Percentiles rank a stretch among this genome's conserved stretches.
These are phyloP conservation scores for Myotis yumanensis DNA, from an alignment of 2,113 vertebrate genomes.

Conservation along the genomic window DNA sequence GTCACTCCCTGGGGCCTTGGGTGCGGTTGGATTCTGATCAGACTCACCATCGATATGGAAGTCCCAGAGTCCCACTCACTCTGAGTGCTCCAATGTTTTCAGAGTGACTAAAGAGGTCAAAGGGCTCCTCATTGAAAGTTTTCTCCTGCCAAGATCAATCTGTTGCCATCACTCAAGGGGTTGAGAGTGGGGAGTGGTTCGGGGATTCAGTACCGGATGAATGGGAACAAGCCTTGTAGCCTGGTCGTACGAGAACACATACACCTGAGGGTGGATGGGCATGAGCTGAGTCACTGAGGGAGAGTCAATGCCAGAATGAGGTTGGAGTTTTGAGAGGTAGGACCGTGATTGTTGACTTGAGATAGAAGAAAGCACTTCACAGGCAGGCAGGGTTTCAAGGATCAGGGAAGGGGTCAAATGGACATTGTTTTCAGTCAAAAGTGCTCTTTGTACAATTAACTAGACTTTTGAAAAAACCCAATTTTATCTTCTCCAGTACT, in stretches of 20 bases:
- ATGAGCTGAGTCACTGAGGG: background rate
- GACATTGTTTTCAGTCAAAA: background rate
- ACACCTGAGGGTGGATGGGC: too few species aligned
- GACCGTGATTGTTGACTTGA: background rate
- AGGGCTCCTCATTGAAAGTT: background rate
- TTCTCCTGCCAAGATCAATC: background rate
- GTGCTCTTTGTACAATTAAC: background rate
- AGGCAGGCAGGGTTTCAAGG: background rate
- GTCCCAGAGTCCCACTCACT: background rate
- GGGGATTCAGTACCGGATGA: background rate
- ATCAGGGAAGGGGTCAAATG: background rate
- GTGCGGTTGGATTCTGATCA: background rate
- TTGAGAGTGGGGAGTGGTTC: background rate
- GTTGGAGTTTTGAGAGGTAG: background rate
- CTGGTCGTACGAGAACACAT: background rate
- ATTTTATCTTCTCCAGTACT: constrained; percentile 8
- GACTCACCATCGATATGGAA: background rate
- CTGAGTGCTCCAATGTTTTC: background rate
- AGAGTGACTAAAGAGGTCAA: background rate
- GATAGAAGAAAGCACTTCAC: background rate
- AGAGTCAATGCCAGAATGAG: background rate
- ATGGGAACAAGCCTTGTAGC: background rate
- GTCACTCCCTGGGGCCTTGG: background rate
- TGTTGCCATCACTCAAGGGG: background rate
- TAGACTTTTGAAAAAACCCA: background rate